Evolutionary conservation across 2,888 invertebrate species (phyloP), one percentile per base, ranked within the genome.

Genomic region (Priocnemis perturbator): DNA sequence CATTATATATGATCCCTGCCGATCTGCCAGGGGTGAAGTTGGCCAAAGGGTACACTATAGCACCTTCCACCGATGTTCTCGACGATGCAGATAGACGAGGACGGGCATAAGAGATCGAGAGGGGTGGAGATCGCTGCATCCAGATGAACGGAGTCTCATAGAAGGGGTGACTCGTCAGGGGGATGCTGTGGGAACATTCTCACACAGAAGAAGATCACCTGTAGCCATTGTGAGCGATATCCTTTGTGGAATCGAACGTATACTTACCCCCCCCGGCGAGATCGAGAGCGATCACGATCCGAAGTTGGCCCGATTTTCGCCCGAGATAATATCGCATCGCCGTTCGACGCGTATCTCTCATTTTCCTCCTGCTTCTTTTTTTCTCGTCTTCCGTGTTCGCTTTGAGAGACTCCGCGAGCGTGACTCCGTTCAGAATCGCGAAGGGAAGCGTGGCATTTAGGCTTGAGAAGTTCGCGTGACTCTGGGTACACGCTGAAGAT

Each of bases 121-220:
- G 53, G 58, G 74, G 67, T 64, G 66, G 59, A 69, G 71, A 23
- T 20, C 26, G 55, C 11, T 30, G 37, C 50, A 48, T 58, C 66
- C 62, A 60, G 76, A 77, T 74, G 60, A 78, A 77, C 74, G 73
- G 76, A 60, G 67, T 63, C 60, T 59, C 55, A 76, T 77, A 62
- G 76, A 86, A 84, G 79, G 86, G 86, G 84, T 85, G 82, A 83
- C 78, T 78, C 74, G 77, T 73, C 71, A 75, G 81, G 9, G 23
- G 83, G 83, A 86, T 85, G 86, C 87, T 88, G 87, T 85, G 86
- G 85, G 86, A 87, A 88, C 83, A 77, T 88, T 87, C 87, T 87
- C 87, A 87, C 87, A 75, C 79, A 52, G 58, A 55, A 70, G 73
- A 71, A 80, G 86, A 86, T 87, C 87, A 87, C 87, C 87, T 87